Evolutionary conservation across 92 coral and sea anemone species (phyloP), one percentile per base, ranked within the genome.

Genomic region (Parazoanthus swiftii): DNA sequence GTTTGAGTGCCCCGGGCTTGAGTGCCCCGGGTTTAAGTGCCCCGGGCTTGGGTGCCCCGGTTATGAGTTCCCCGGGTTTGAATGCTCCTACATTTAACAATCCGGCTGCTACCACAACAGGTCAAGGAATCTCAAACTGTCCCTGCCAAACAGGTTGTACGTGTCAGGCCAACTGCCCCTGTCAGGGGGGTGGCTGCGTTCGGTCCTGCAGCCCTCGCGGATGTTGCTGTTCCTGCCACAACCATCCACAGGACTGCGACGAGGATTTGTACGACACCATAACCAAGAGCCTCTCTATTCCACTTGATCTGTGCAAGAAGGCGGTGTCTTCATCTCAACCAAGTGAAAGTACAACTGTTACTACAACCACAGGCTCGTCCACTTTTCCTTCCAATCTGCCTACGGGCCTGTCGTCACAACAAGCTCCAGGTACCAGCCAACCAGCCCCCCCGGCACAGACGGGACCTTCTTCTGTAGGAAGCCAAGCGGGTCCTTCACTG

Each of bases 211-310:
- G 87, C 50, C 87, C 87, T 46, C 77, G 14, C 46, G 77, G 43
- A 29, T 71, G 79, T 18, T 84, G 87, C 18, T 84, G 87, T 56
- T 74, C 87, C 66, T 84, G 87, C 23, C 33, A 26, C 9, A 44
- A 77, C 43, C 59, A 71, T n/a, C 87, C 44, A 20, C 59, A 71
- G 42, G 79, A 84, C 37, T 84, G 77, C 25, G 87, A 84, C 26
- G 87, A 84, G 29, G 87, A 84, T 20, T 25, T 84, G 87, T 84
- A 66, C 68, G 87, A 84, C 67, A 25, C 87, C 3, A 71, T 84
- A 70, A 84, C 87, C 23, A 84, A 84, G 71, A 84, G 79, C 16
- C 21, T 84, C 11, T 46, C 79, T 26, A 84, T 84, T 84, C 79
- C 87, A 1, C 4, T 72, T 84, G 87, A 84, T n/a, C 25, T 84